phyloP scores from a whole-genome alignment of 2,113 vertebrate species.

The Hipposideros armiger region DNA sequence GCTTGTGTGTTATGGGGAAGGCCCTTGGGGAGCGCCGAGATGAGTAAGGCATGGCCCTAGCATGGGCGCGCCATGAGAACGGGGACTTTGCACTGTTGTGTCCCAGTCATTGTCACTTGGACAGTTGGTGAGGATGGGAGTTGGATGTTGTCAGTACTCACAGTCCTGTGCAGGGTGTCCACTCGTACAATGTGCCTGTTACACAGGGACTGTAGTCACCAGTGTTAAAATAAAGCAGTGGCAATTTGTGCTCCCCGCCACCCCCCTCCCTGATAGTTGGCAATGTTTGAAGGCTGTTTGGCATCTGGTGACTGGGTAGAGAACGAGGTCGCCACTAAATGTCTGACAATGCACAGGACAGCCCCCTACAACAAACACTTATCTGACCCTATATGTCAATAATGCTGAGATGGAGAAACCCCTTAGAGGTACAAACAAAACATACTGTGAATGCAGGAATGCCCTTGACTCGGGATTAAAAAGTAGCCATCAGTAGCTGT shows the following conservation, averaged over 20 bases:
- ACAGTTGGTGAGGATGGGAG: not conserved
- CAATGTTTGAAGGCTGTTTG: not conserved
- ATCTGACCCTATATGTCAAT: not conserved
- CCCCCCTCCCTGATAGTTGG: not conserved
- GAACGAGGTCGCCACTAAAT: not conserved
- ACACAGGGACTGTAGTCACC: not conserved
- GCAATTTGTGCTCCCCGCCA: not conserved
- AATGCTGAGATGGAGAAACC: not conserved
- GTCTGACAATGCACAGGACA: not conserved
- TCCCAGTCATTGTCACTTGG: not conserved
- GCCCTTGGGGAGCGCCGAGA: not conserved
- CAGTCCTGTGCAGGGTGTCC: not conserved
- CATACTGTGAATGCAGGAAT: not conserved
- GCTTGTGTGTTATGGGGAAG: not conserved
- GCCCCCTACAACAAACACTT: not conserved
- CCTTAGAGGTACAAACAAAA: not conserved
- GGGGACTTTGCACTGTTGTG: not conserved
- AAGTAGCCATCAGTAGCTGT: constrained; percentile 17
- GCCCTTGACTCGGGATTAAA: not conserved
- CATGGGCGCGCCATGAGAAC: not conserved
- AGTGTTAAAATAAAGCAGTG: not conserved
- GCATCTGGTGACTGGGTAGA: not conserved
- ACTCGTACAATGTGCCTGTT: not conserved
- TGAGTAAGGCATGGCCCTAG: not conserved
- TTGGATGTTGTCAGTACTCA: not conserved